Evolutionary conservation across 2,113 vertebrate species (phyloP).

Genomic region (Numenius arquata): DNA sequence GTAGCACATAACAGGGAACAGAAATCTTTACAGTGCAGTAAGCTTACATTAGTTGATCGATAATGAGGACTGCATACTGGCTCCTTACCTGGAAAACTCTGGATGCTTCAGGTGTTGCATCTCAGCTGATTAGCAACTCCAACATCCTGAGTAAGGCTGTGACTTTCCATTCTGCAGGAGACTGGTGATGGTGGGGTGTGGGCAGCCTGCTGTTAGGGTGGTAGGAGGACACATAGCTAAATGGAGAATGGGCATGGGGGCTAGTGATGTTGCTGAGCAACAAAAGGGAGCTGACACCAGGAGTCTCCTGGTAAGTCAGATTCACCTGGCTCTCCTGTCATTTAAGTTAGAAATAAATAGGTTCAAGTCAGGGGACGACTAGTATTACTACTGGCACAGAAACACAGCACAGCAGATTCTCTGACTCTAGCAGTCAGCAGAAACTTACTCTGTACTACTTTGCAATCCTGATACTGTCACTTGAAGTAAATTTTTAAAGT

Average conservation of each 20-base stretch:
- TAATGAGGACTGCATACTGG: not conserved
- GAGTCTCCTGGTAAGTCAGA: not conserved
- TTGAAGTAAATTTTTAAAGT: not conserved
- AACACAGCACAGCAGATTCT: not conserved
- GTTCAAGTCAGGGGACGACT: not conserved
- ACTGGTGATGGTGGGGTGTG: not conserved
- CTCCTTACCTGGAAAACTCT: not conserved
- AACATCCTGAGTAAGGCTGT: not conserved
- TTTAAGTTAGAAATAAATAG: not conserved
- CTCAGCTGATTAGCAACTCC: not conserved
- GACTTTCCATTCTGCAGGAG: not conserved
- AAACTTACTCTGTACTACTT: not conserved
- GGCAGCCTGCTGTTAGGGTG: not conserved
- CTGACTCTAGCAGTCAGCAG: not conserved
- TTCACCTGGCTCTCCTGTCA: not conserved
- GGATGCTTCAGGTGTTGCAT: not conserved
- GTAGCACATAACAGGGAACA: not conserved
- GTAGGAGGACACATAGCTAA: not conserved
- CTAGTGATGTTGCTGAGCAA: slow-evolving; percentile 5
- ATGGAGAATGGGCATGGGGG: not conserved
- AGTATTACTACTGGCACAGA: not conserved
- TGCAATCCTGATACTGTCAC: not conserved
- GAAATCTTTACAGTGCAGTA: not conserved
- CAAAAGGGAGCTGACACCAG: not conserved
- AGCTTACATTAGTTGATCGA: not conserved